Evolutionary conservation across 2,113 vertebrate species (phyloP).

Genomic region (Chelonoidis abingdonii): DNA sequence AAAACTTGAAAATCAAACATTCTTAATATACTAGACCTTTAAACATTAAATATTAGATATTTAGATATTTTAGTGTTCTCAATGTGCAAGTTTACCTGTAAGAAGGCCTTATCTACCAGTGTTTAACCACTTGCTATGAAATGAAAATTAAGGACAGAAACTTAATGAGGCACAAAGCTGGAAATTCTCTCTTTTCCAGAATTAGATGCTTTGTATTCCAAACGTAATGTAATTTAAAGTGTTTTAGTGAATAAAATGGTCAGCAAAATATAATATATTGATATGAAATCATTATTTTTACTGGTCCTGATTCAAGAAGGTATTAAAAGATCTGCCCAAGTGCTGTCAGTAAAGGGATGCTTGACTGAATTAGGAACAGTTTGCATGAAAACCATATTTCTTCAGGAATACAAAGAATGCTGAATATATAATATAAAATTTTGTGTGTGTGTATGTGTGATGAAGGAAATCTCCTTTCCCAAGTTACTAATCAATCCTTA

Average conservation of each 20-base stretch:
- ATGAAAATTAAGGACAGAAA: not conserved
- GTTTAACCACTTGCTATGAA: not conserved
- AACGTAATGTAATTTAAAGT: not conserved
- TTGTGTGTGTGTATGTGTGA: not conserved
- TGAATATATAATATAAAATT: not conserved
- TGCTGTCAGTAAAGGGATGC: not conserved
- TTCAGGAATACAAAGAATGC: not conserved
- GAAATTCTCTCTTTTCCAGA: not conserved
- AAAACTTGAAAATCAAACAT: not conserved
- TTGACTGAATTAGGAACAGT: not conserved
- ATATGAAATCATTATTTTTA: not conserved
- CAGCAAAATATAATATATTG: not conserved
- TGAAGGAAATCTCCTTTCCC: not conserved
- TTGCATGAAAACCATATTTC: not conserved
- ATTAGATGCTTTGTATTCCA: not conserved
- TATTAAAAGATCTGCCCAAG: not conserved
- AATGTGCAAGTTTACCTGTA: not conserved
- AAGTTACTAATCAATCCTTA: not conserved
- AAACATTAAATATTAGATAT: conserved; percentile 13
- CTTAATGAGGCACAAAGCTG: not conserved
- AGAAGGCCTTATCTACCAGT: not conserved
- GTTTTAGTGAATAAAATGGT: not conserved
- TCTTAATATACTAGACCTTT: conserved; percentile 8
- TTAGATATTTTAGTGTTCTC: conserved; percentile 8
- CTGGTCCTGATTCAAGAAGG: not conserved